Evolutionary conservation across 2,797 vertebrate species (phyloP).

Genomic region (Setipinna tenuifilis): DNA sequence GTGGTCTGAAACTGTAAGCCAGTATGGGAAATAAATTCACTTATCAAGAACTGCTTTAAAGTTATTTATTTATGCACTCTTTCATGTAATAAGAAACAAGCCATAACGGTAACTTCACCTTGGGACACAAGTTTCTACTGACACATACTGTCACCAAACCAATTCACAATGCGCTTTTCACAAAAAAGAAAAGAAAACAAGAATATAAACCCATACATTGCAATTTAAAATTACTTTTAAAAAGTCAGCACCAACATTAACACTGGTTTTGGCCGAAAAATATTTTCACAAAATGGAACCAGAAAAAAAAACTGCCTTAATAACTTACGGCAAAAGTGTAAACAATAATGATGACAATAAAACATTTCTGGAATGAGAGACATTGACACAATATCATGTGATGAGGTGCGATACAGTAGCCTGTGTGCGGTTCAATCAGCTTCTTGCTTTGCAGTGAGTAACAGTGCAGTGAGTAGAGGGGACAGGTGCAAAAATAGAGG

Average conservation of each 20-base stretch:
- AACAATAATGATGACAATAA: not conserved
- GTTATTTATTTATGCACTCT: slow-evolving; percentile 65
- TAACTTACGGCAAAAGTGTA: not conserved
- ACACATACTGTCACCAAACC: slow-evolving; percentile 70
- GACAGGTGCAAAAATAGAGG: slow-evolving; percentile 4
- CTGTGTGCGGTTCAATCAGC: not conserved
- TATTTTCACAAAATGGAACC: slow-evolving; percentile 5
- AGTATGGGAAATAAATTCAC: not conserved
- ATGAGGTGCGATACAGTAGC: not conserved
- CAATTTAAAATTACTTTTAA: slow-evolving; percentile 43
- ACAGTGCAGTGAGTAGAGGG: not conserved
- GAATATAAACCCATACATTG: slow-evolving; percentile 55
- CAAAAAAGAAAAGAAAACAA: slow-evolving; percentile 63
- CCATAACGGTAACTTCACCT: slow-evolving; percentile 72
- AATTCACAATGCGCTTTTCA: slow-evolving; percentile 68
- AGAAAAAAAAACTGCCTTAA: not conserved
- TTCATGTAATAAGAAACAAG: slow-evolving; percentile 75
- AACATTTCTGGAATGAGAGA: slow-evolving; percentile 7
- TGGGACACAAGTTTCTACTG: slow-evolving; percentile 69
- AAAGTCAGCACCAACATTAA: slow-evolving; percentile 31
- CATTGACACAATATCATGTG: not conserved
- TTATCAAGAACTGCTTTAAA: not conserved
- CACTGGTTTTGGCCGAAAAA: slow-evolving; percentile 14
- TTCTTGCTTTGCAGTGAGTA: not conserved
- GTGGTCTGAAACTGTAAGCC: slow-evolving; percentile 22